A percentile compares a stretch with the other conserved stretches of the same genome.
These are phyloP conservation scores for Meteorus cinctellus DNA, from an alignment of 2,888 invertebrate species.

Conservation along the genomic window DNA sequence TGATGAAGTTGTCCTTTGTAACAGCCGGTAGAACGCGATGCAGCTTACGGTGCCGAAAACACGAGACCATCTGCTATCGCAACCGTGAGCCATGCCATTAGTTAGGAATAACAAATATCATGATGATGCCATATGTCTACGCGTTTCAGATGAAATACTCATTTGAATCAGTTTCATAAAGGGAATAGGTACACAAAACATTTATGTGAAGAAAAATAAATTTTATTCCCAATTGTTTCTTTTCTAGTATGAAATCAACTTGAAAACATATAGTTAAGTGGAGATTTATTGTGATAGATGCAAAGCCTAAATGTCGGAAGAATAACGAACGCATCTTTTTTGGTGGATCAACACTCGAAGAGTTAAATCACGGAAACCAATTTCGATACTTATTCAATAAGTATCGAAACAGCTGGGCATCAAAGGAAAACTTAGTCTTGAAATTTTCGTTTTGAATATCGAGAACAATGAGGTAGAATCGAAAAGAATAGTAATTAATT, in stretches of 20 bases:
- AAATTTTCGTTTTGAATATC: too few relatives aligned
- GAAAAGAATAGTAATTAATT: too few relatives aligned
- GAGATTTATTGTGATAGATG: not conserved
- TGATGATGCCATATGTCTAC: constrained; percentile 19
- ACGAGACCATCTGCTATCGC: constrained; percentile 60
- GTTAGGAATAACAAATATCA: constrained; percentile 37
- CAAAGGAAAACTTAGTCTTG: too few relatives aligned
- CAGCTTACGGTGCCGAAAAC: constrained; percentile 66
- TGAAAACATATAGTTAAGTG: not conserved
- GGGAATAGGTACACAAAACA: not conserved
- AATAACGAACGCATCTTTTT: not conserved
- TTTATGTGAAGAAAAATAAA: too few relatives aligned
- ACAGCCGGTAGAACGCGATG: constrained; percentile 68
- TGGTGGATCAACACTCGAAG: not conserved
- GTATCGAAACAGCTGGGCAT: too few relatives aligned
- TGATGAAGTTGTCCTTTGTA: constrained; percentile 68
- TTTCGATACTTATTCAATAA: too few relatives aligned
- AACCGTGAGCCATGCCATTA: constrained; percentile 62
- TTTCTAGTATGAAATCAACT: not conserved
- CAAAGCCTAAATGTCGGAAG: not conserved
- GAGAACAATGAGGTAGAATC: too few relatives aligned
- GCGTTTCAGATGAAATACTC: constrained; percentile 32
- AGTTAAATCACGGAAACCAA: too few relatives aligned
- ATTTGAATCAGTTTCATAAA: constrained; percentile 18
- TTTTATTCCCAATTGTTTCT: too few relatives aligned